phyloP scores from a whole-genome alignment of 2,113 vertebrate species.

The Hemicordylus capensis region DNA sequence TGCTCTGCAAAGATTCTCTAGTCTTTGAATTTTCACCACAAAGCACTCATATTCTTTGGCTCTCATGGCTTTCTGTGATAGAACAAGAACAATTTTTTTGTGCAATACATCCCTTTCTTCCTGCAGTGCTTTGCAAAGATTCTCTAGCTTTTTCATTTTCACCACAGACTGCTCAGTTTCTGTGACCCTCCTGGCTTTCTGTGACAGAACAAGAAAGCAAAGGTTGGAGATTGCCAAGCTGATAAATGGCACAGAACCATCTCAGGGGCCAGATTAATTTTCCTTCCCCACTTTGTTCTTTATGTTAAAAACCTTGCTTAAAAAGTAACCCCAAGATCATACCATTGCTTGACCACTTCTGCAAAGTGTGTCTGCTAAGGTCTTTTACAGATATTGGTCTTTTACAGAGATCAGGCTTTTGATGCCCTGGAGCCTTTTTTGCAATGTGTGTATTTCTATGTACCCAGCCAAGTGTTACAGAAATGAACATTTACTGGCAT shows the following conservation, averaged over 20 bases:
- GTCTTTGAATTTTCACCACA: constrained; percentile 88
- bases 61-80: constrained; percentile 79
- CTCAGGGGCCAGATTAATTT: not conserved
- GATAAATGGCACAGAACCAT: not conserved
- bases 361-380: not conserved
- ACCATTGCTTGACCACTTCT: not conserved
- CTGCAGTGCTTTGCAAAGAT: constrained; percentile 90
- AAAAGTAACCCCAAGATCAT: not conserved
- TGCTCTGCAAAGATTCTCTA: constrained; percentile 91
- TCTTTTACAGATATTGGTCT: not conserved
- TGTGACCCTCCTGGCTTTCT: constrained; percentile 83
- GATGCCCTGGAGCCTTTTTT: not conserved
- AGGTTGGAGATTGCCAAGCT: not conserved
- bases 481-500: not conserved
- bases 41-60: constrained; percentile 91
- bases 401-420: not conserved
- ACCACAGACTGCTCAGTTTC: constrained; percentile 90
- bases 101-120: constrained; percentile 91
- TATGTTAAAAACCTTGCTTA: not conserved
- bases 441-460: not conserved
- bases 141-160: constrained; percentile 93
- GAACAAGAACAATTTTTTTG: constrained; percentile 82
- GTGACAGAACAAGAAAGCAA: not conserved
- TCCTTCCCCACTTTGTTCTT: not conserved
- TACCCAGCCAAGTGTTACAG: not conserved